A percentile compares a stretch with the other conserved stretches of the same genome.
Evolutionary conservation across 2,113 vertebrate species (phyloP).

Genomic region (Arizona elegans): DNA sequence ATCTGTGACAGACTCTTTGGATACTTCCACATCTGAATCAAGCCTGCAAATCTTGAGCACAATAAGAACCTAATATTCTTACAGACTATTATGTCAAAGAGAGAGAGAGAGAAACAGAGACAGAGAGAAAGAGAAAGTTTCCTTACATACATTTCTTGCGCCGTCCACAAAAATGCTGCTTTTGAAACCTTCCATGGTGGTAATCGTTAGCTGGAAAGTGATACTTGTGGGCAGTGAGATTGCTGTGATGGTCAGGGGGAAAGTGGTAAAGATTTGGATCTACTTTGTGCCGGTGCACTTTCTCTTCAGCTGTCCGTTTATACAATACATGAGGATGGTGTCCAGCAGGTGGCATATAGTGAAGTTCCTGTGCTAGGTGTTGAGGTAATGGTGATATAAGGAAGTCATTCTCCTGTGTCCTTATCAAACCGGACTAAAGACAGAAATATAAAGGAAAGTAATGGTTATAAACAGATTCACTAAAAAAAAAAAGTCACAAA

Average conservation of each 20-base stretch:
- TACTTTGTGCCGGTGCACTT: constrained; percentile 63
- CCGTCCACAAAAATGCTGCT: constrained; percentile 95
- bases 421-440: constrained; percentile 90
- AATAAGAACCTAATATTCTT: constrained; percentile 6
- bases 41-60: not conserved
- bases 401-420: constrained; percentile 83
- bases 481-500: not conserved
- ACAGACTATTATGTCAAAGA: constrained; percentile 45
- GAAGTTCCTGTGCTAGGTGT: constrained; percentile 83
- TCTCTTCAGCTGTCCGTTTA: constrained; percentile 83
- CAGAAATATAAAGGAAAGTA: constrained; percentile 50
- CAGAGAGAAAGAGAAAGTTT: constrained; percentile 74
- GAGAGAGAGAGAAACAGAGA: constrained; percentile 53
- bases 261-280: constrained; percentile 38
- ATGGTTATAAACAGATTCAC: not conserved
- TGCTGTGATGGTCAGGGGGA: constrained; percentile 38
- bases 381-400: constrained; percentile 89
- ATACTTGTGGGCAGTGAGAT: constrained; percentile 46
- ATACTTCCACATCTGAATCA: not conserved
- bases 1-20: not conserved
- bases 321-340: constrained; percentile 92
- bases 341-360: constrained; percentile 81
- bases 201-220: constrained; percentile 58
- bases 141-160: constrained; percentile 99
- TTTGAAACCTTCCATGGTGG: constrained; percentile 74